These are phyloP conservation scores for Pteromalus puparum DNA, from an alignment of 1,140 invertebrate species.

Conservation along the genomic window DNA sequence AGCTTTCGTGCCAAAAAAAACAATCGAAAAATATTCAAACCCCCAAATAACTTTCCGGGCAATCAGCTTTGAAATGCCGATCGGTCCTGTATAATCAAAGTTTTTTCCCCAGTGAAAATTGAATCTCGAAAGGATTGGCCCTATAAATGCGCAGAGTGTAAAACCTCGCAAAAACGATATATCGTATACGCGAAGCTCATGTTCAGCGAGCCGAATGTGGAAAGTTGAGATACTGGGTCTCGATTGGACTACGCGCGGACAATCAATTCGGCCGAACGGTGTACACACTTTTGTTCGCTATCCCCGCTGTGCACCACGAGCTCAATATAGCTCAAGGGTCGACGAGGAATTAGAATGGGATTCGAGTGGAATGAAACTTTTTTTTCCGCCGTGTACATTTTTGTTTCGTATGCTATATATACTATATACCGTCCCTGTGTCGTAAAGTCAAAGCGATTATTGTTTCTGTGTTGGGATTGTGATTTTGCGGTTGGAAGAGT, in stretches of 20 bases:
- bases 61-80: neutral
- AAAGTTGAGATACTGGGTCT: constrained; percentile 22
- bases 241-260: constrained; percentile 22
- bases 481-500: neutral
- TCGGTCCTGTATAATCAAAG: neutral
- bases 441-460: neutral
- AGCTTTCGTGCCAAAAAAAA: too few relatives aligned
- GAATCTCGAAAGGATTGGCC: constrained; percentile 21
- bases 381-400: neutral
- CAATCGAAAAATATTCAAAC: neutral
- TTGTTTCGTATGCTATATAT: neutral
- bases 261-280: constrained; percentile 31
- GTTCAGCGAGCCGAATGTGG: neutral
- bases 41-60: too few relatives aligned
- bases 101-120: constrained; percentile 16
- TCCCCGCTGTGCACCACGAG: neutral
- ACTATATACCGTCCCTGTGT: too few relatives aligned
- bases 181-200: neutral
- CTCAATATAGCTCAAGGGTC: neutral
- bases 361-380: neutral
- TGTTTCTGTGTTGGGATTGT: neutral
- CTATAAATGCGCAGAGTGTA: constrained; percentile 17
- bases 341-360: constrained; percentile 22
- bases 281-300: constrained; percentile 27
- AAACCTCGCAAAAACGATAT: constrained; percentile 9